Conservation (phyloP, 1,140 invertebrate species). For the Drosophila nasuta region DNA sequence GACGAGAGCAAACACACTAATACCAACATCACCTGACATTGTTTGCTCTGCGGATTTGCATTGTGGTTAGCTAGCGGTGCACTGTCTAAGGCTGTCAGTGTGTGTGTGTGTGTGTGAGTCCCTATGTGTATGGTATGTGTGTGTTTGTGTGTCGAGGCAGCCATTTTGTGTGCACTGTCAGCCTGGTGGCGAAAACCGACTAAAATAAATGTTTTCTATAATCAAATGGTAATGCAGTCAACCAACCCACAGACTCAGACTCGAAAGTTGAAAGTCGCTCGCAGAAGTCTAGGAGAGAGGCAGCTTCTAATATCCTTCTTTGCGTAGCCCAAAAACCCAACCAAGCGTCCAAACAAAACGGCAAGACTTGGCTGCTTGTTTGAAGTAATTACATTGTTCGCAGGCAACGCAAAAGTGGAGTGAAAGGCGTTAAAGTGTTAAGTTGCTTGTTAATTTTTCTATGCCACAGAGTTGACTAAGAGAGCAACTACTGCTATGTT, state of each 20-base stretch:
- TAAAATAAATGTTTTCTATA: constrained; percentile 83
- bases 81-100: constrained; percentile 56
- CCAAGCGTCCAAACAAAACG: constrained; percentile 60
- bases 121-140: neutral
- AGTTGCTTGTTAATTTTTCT: constrained; percentile 82
- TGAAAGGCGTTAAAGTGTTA: constrained; percentile 83
- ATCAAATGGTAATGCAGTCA: constrained; percentile 82
- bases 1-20: constrained; percentile 20
- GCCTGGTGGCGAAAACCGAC: constrained; percentile 40
- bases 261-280: neutral
- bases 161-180: constrained; percentile 52
- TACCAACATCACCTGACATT: constrained; percentile 76
- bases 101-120: constrained; percentile 11
- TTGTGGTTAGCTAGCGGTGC: constrained; percentile 80
- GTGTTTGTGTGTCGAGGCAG: constrained; percentile 43
- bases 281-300: constrained; percentile 2
- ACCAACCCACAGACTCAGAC: constrained; percentile 29
- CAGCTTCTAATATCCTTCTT: constrained; percentile 28
- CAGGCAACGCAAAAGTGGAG: constrained; percentile 74
- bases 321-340: constrained; percentile 39
- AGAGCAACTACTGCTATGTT: constrained; percentile 15
- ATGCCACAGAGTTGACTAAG: constrained; percentile 17
- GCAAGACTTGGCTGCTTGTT: constrained; percentile 51
- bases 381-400: constrained; percentile 83
- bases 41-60: constrained; percentile 83